Evolutionary conservation across 2,888 invertebrate species (phyloP).

Genomic region (Notocelia uddmanniana): DNA sequence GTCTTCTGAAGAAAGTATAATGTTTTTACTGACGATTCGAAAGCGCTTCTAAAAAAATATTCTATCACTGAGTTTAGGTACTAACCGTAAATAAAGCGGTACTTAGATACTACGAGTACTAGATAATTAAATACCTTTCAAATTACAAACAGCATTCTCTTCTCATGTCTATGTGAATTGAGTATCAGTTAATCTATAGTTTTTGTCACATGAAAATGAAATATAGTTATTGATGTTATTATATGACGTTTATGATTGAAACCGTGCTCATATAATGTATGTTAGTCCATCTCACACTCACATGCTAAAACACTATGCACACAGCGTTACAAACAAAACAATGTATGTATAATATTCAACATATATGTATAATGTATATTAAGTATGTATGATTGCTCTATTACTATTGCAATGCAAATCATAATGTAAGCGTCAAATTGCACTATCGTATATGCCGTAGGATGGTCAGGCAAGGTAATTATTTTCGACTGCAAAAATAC

Average conservation of each 20-base stretch:
- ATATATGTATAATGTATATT: slow-evolving; percentile 35
- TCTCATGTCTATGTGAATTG: background rate
- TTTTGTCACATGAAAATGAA: slow-evolving; percentile 12
- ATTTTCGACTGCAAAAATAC: background rate
- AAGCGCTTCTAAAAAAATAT: no score
- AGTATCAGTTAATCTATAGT: no score
- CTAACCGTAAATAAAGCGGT: no score
- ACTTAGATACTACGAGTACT: no score
- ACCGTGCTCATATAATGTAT: slow-evolving; percentile 22
- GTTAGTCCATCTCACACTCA: slow-evolving; percentile 46
- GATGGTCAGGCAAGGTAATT: slow-evolving; percentile 63
- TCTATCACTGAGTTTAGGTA: no score
- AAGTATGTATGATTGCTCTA: slow-evolving; percentile 45
- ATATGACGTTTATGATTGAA: background rate
- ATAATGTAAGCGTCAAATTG: slow-evolving; percentile 67
- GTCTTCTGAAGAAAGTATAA: no score
- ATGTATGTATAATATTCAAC: slow-evolving; percentile 34
- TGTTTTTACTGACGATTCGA: no score
- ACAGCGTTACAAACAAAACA: slow-evolving; percentile 52
- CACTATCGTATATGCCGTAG: slow-evolving; percentile 62
- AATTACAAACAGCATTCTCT: no score
- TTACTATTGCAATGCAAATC: slow-evolving; percentile 55
- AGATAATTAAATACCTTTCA: no score
- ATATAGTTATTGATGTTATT: background rate
- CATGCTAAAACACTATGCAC: slow-evolving; percentile 51